Evolutionary conservation across 2,888 invertebrate genomes (phyloP).

Genomic region (Cryptophagus acutangulus): DNA sequence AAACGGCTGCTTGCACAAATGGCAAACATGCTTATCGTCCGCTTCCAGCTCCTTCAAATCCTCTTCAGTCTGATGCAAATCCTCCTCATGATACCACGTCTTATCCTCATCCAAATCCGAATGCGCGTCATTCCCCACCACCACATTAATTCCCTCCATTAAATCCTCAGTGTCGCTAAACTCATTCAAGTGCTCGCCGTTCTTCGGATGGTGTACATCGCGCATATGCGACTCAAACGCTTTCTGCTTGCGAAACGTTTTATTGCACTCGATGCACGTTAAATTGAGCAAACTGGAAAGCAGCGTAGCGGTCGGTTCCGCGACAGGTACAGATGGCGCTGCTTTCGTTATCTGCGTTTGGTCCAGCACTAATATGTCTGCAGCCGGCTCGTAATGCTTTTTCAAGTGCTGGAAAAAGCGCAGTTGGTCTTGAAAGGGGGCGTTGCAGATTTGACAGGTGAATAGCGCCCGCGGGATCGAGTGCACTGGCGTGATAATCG

Average conservation of each 20-base stretch:
- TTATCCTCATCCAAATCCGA: constrained; percentile 41
- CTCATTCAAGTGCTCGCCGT: constrained; percentile 55
- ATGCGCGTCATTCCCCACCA: constrained; percentile 54
- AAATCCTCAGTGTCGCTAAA: constrained; percentile 84
- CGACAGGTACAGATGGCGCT: constrained; percentile 15
- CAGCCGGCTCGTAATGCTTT: constrained; percentile 67
- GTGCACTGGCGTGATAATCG: constrained; percentile 45
- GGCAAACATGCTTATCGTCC: constrained; percentile 44
- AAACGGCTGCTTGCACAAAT: constrained; percentile 46
- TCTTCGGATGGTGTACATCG: constrained; percentile 52
- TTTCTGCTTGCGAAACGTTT: constrained; percentile 60
- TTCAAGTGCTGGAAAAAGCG: constrained; percentile 81
- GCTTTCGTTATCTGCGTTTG: constrained; percentile 5
- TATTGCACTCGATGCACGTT: constrained; percentile 48
- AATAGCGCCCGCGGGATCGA: constrained; percentile 54
- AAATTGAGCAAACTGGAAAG: constrained; percentile 39
- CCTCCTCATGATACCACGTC: constrained; percentile 47
- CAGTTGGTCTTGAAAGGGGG: constrained; percentile 68
- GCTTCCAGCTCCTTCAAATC: constrained; percentile 48
- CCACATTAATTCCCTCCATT: constrained; percentile 78
- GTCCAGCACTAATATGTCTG: constrained; percentile 10
- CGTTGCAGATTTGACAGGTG: constrained; percentile 76
- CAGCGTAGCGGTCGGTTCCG: constrained; percentile 19
- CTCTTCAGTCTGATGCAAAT: constrained; percentile 47
- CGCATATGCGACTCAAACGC: constrained; percentile 59